Conservation (phyloP, 2,888 invertebrate species). For the Polydrusus cervinus region DNA sequence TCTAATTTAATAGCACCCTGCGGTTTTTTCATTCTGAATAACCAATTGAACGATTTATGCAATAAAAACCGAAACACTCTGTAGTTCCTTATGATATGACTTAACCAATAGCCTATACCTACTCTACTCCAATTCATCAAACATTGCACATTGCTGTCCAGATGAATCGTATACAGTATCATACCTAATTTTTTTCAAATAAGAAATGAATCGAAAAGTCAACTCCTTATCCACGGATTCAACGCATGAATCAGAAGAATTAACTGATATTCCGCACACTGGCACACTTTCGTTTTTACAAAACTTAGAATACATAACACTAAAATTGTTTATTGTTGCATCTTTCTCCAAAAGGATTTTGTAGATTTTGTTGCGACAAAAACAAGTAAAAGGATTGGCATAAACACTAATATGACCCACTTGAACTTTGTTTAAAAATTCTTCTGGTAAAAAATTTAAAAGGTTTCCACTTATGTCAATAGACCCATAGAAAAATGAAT, state of each 20-base stretch:
- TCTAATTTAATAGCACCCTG: too few relatives aligned
- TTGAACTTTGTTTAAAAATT: neutral
- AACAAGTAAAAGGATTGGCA: slow-evolving; percentile 11
- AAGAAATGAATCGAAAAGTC: neutral
- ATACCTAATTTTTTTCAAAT: neutral
- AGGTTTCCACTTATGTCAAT: slow-evolving; percentile 3
- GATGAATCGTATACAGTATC: neutral
- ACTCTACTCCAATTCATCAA: neutral
- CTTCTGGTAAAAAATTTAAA: slow-evolving; percentile 5
- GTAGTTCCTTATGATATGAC: too few relatives aligned
- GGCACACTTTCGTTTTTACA: neutral
- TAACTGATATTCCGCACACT: neutral
- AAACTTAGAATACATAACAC: neutral
- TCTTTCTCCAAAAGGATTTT: neutral
- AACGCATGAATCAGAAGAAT: neutral
- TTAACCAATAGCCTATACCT: too few relatives aligned
- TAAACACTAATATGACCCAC: neutral
- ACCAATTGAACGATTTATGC: too few relatives aligned
- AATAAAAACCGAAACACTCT: too few relatives aligned
- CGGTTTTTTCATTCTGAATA: too few relatives aligned
- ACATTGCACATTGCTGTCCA: slow-evolving; percentile 9
- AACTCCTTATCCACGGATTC: neutral
- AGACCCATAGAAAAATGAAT: neutral
- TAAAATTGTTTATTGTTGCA: neutral
- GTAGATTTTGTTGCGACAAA: neutral